Evolutionary conservation across 2,797 vertebrate genomes (phyloP).

Genomic region (Cryptoprocta ferox): DNA sequence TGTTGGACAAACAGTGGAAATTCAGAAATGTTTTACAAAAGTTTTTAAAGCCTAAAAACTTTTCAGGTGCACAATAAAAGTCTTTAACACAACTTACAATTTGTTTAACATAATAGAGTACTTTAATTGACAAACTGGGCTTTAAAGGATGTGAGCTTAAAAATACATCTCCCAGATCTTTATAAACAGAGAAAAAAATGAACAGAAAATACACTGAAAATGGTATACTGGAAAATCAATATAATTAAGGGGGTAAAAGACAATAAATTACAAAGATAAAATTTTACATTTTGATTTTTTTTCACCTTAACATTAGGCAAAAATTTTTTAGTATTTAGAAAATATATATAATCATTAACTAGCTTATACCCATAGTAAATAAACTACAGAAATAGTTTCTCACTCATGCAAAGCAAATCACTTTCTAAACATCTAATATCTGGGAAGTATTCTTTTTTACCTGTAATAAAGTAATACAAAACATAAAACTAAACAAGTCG

Average conservation of each 20-base stretch:
- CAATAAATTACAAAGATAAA: conserved; percentile 5
- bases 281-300: background rate
- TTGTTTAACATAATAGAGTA: background rate
- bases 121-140: conserved; percentile 19
- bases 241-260: background rate
- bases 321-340: background rate
- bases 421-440: background rate
- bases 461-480: conserved; percentile 1
- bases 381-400: background rate
- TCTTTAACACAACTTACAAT: background rate
- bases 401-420: background rate
- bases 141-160: conserved; percentile 40
- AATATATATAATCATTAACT: background rate
- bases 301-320: background rate
- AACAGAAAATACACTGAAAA: conserved; percentile 31
- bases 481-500: background rate
- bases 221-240: background rate
- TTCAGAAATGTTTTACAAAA: background rate
- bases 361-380: background rate
- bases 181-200: background rate
- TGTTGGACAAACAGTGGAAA: conserved; percentile 15
- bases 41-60: background rate
- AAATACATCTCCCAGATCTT: background rate
- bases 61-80: background rate
- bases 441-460: conserved; percentile 13